Evolutionary conservation across 2,888 invertebrate species (phyloP), one percentile per base, ranked within the genome.

Genomic region (Lasioglossum leucozonium): DNA sequence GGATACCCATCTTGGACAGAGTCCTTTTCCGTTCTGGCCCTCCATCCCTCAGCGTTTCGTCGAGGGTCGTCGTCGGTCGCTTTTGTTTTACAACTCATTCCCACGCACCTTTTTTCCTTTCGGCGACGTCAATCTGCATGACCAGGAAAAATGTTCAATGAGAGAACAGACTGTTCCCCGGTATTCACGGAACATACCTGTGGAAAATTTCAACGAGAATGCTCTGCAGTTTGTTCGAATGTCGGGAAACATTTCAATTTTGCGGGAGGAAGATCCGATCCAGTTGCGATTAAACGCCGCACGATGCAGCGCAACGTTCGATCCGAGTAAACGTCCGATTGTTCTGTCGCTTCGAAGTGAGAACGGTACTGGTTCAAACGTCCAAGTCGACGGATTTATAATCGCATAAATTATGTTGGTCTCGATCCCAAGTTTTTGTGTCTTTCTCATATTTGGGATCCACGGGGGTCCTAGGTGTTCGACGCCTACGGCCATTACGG

Each of bases 321-420:
- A 22, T 22, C 22, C 8, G n/a, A 51, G 51, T 3, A 51, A 47
- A 18, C 22, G 51, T 51, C 3, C 22, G 3, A 22, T 10, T 10
- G 0, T 3, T 34, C 34, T 10, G 8, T 10, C 8, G 37, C 22
- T 11, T 22, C 30, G 26, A 72, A 22, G 11, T 0, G 8, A n/a
- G n/a, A 44, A 26, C 44, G 1, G 58, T 13, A 26, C 22, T 22
- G 22, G 30, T 47, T 10, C 4, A 47, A 72, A 72, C 30, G 47
- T 34, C 16, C 44, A 8, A 47, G 47, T 30, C 11, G 30, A 18
- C 18, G 47, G 22, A 30, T 47, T 11, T n/a, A 67, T 26, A 37
- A n/a, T 72, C 34, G 72, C n/a, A 34, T 37, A 51, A 47, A 77
- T 78, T 62, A 51, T 34, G 40, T 37, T 16, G 11, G 62, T 13